Percentiles rank a stretch among this genome's conserved stretches.
These are phyloP conservation scores for Matsumurasca onukii DNA, from an alignment of 1,140 invertebrate species.

Conservation along the genomic window DNA sequence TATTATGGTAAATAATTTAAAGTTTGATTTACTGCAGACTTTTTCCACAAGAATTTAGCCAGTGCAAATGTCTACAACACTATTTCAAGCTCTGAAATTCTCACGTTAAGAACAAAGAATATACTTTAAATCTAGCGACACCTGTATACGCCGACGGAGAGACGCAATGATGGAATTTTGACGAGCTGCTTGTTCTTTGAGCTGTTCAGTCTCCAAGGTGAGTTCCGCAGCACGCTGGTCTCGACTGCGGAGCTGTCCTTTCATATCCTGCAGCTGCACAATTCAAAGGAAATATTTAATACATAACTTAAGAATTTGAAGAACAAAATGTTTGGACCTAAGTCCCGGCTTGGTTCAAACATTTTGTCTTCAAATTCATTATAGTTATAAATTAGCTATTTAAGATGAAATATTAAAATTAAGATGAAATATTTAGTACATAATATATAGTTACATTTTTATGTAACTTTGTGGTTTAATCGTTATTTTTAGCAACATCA, in stretches of 20 bases:
- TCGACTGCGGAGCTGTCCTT: slow-evolving; percentile 60
- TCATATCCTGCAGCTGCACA: slow-evolving; percentile 62
- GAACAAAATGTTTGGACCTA: not conserved
- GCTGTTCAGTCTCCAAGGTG: slow-evolving; percentile 66
- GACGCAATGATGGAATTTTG: slow-evolving; percentile 77
- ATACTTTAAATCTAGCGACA: not conserved
- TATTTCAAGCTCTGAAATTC: not conserved
- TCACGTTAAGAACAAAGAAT: not conserved
- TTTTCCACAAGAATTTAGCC: no score
- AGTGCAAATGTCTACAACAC: not conserved
- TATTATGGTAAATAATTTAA: no score
- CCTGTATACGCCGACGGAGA: slow-evolving; percentile 72
- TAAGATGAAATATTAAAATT: not conserved
- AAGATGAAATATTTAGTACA: not conserved
- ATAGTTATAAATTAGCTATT: not conserved
- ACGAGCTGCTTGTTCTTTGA: slow-evolving; percentile 75
- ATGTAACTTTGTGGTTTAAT: no score
- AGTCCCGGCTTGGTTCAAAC: no score
- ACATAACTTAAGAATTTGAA: slow-evolving; percentile 3
- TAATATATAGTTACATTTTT: no score
- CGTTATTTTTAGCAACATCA: no score
- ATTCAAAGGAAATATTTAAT: not conserved
- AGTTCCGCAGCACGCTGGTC: slow-evolving; percentile 67
- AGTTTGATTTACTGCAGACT: no score
- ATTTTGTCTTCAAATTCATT: not conserved